Evolutionary conservation across 2,113 vertebrate species (phyloP), one percentile per base, ranked within the genome.

Genomic region (Saccopteryx leptura): DNA sequence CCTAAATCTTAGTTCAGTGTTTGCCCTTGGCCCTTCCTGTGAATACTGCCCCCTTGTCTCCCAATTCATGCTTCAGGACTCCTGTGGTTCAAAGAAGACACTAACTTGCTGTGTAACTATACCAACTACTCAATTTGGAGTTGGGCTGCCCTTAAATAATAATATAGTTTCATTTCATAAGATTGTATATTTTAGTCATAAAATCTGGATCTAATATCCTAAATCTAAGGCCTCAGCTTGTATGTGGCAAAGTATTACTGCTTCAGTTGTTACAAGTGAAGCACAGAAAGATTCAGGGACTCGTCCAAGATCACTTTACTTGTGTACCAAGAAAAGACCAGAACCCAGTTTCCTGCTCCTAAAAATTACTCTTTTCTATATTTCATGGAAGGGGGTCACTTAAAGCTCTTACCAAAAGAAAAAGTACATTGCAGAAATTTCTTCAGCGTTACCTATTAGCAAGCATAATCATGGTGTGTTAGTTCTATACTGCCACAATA

Each of bases 331-430:
- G 56, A 80, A 15, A 96, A 94, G 23, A 65, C 6, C 58, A 95
- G 75, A 92, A 71, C 4, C 2, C 17, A 90, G 7, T 87, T 46
- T 65, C 69, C 66, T 61, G n/a, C 46, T 90, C n/a, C 88, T 86
- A 72, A 93, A 74, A 83, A 50, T 65, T 72, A 76, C 4, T 28
- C 6, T 88, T 82, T 86, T 84, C 63, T 79, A 80, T 84, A 87
- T 50, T 50, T 91, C 76, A 39, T 61, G 10, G 52, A 88, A 85
- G 17, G 19, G 10, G 54, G 9, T 76, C 26, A 85, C 68, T 63
- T 76, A 66, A 48, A 93, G 23, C 23, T 84, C 19, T 65, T 86
- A 56, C 3, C 15, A 50, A 88, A 86, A 92, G 23, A 89, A 50
- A n/a, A 66, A 58, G 48, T 26, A 80, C 3, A 58, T 18, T 19